Percentiles rank a stretch among this genome's conserved stretches.
Conservation (phyloP, 2,888 invertebrate genomes). For the Caradrina kadenii region DNA sequence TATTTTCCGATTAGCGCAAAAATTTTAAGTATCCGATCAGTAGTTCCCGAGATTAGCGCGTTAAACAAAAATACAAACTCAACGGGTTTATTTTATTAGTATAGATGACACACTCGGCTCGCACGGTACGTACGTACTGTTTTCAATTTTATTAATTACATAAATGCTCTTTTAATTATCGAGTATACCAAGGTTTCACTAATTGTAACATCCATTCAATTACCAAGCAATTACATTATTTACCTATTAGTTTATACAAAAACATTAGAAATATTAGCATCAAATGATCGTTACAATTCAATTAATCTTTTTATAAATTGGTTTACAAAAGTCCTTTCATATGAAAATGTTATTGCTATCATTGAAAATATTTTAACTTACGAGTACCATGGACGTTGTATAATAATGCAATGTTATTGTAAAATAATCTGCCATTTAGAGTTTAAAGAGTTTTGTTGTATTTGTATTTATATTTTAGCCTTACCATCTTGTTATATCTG, state of each 20-base stretch:
- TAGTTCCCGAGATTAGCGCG: too few relatives aligned
- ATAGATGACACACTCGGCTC: too few relatives aligned
- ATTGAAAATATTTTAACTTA: constrained; percentile 17
- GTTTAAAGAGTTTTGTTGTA: constrained; percentile 24
- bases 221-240: not conserved
- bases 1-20: too few relatives aligned
- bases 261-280: constrained; percentile 1
- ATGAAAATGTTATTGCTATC: constrained; percentile 15
- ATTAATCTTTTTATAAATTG: constrained; percentile 9
- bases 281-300: constrained; percentile 7
- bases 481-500: too few relatives aligned
- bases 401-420: not conserved
- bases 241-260: not conserved
- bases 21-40: too few relatives aligned
- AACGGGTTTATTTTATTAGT: too few relatives aligned
- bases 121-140: not conserved
- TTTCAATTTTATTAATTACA: not conserved
- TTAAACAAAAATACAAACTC: too few relatives aligned
- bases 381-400: not conserved
- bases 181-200: not conserved
- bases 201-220: not conserved
- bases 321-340: constrained; percentile 6
- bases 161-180: not conserved
- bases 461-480: too few relatives aligned
- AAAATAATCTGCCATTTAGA: constrained; percentile 9